Evolutionary conservation across 2,113 vertebrate species (phyloP).

Genomic region (Rhagologus leucostigma): DNA sequence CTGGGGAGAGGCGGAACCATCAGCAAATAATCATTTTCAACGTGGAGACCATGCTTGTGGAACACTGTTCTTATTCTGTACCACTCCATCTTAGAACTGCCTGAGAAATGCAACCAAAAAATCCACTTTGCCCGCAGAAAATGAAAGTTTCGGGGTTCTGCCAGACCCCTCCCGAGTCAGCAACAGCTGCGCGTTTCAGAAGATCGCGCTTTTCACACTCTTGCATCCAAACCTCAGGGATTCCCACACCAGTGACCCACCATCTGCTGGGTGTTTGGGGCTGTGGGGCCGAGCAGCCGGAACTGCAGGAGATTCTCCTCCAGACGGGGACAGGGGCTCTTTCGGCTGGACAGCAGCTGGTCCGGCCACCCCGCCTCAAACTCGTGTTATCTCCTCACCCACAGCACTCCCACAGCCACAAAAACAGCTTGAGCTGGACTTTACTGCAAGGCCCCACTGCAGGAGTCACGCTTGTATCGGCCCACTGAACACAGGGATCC

Average conservation of each 20-base stretch:
- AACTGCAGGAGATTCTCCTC: not conserved
- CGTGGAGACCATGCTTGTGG: rapidly evolving
- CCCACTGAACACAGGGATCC: not conserved
- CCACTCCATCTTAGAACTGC: not conserved
- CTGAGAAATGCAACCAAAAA: not conserved
- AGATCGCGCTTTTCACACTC: not conserved
- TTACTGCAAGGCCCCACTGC: not conserved
- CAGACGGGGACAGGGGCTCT: constrained; percentile 16
- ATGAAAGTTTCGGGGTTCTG: not conserved
- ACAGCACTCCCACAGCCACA: not conserved
- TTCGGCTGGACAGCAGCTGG: constrained; percentile 3
- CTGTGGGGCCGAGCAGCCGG: not conserved
- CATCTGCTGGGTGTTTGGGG: constrained; percentile 39
- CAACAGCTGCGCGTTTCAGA: not conserved
- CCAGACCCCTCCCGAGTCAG: not conserved
- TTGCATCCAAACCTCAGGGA: not conserved
- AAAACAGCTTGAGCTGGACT: not conserved
- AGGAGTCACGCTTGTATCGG: not conserved
- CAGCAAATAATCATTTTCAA: not conserved
- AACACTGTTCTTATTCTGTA: not conserved
- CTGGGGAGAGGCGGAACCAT: not conserved
- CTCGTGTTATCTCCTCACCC: not conserved
- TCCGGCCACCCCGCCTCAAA: not conserved
- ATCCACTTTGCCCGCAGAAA: not conserved
- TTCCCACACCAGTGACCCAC: constrained; percentile 26